A percentile compares a stretch with the other conserved stretches of the same genome.
These are phyloP conservation scores for Scleropages formosus DNA, from an alignment of 2,797 vertebrate genomes.

Conservation along the genomic window DNA sequence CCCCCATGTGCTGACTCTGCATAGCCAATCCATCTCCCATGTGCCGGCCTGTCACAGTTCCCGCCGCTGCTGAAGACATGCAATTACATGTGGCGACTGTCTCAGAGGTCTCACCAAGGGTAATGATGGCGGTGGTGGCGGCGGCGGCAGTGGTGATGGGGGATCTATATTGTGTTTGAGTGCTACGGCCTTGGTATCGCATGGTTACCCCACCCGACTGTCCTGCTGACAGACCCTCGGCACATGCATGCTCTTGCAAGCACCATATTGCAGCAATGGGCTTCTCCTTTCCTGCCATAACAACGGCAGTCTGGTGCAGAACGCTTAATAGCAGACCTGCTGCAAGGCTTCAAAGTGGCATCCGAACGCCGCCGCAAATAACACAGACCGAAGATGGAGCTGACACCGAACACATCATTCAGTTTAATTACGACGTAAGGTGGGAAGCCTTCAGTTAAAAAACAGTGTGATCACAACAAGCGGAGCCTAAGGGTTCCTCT, in stretches of 20 bases:
- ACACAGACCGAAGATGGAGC: not conserved
- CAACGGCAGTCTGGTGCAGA: slow-evolving; percentile 46
- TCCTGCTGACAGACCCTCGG: not conserved
- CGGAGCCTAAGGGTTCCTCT: too few relatives aligned
- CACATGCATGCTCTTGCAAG: not conserved
- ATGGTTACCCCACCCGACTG: not conserved
- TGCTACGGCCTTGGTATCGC: not conserved
- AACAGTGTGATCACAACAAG: not conserved
- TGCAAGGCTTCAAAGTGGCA: slow-evolving; percentile 35
- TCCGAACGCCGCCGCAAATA: slow-evolving; percentile 21
- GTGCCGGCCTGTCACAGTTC: not conserved
- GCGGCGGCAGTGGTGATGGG: not conserved
- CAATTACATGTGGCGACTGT: not conserved
- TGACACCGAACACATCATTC: not conserved
- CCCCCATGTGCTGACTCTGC: slow-evolving; percentile 9
- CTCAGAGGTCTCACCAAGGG: not conserved
- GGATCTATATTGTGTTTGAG: not conserved
- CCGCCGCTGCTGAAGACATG: not conserved
- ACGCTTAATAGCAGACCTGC: slow-evolving; percentile 47
- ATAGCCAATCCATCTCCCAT: not conserved
- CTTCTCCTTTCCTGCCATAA: not conserved
- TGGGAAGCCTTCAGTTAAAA: not conserved
- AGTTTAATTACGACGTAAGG: slow-evolving; percentile 12
- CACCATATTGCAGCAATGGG: not conserved
- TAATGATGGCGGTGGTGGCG: not conserved